Evolutionary conservation across 30 jellyfish, hydroid and myxozoan species (phyloP).

Genomic region (Catostylus mosaicus): DNA sequence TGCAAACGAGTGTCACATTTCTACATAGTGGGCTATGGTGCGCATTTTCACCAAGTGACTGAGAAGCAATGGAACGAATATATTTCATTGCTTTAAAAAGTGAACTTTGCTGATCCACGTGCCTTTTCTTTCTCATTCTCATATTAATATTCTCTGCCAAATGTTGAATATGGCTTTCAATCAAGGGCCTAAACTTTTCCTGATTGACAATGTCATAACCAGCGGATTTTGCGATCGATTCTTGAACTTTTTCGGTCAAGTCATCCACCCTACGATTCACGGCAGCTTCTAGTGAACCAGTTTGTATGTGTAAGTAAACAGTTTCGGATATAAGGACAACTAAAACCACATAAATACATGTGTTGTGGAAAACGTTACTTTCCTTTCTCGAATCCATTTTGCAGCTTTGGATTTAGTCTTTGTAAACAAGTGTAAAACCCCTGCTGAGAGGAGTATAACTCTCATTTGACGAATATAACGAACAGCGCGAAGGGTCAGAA

Average conservation of each 20-base stretch:
- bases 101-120: neutral
- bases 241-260: neutral
- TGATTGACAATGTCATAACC: neutral
- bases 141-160: neutral
- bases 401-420: too few relatives aligned
- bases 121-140: neutral
- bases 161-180: neutral
- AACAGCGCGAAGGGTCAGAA: too few relatives aligned
- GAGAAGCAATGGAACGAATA: neutral
- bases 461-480: too few relatives aligned
- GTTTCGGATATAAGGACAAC: neutral
- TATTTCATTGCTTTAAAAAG: neutral
- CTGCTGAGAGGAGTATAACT: too few relatives aligned
- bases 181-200: neutral
- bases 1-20: slow-evolving; percentile 4
- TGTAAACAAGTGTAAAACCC: too few relatives aligned
- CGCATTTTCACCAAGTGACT: neutral
- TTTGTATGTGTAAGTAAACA: neutral
- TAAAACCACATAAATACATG: too few relatives aligned
- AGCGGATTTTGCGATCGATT: too few relatives aligned
- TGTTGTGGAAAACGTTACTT: too few relatives aligned
- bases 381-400: too few relatives aligned
- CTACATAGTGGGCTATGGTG: neutral
- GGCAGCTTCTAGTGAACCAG: neutral
- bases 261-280: neutral